Conservation (phyloP, 2,797 vertebrate genomes). For the Lagodon rhomboides region DNA sequence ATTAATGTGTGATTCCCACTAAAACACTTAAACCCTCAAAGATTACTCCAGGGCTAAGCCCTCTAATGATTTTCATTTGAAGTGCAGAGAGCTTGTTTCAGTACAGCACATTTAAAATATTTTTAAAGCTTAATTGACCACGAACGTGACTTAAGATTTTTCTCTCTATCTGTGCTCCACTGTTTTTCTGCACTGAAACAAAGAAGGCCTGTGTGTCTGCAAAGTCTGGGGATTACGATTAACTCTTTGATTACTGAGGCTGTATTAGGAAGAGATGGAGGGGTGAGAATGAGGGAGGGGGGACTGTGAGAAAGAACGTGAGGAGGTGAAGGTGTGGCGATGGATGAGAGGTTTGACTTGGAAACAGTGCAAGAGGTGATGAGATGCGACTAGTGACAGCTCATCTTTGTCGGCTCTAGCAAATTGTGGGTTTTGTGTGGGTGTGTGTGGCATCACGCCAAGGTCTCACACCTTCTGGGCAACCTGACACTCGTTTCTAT, state of each 20-base stretch:
- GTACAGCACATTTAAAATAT: constrained; percentile 73
- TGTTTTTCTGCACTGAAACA: constrained; percentile 59
- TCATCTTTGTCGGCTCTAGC: background rate
- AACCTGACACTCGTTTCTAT: constrained; percentile 30
- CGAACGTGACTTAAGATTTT: constrained; percentile 69
- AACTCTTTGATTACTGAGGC: constrained; percentile 66
- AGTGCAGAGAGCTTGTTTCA: constrained; percentile 69
- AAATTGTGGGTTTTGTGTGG: constrained; percentile 24
- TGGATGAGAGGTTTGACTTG: background rate
- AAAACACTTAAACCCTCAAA: constrained; percentile 70
- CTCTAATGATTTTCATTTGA: constrained; percentile 78
- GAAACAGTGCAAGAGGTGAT: background rate
- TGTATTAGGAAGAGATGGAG: constrained; percentile 35
- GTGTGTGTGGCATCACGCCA: constrained; percentile 28
- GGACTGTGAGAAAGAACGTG: constrained; percentile 8
- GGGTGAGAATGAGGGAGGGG: background rate
- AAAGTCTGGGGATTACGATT: constrained; percentile 66
- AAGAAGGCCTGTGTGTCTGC: constrained; percentile 69
- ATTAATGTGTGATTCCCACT: constrained; percentile 59
- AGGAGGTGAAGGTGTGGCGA: background rate
- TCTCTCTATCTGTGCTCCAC: constrained; percentile 53
- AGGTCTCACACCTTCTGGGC: constrained; percentile 26
- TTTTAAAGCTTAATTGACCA: constrained; percentile 78
- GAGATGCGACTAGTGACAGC: constrained; percentile 1
- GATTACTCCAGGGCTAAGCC: constrained; percentile 64